Conservation (phyloP, 2,797 vertebrate species). For the Pteronotus mesoamericanus region DNA sequence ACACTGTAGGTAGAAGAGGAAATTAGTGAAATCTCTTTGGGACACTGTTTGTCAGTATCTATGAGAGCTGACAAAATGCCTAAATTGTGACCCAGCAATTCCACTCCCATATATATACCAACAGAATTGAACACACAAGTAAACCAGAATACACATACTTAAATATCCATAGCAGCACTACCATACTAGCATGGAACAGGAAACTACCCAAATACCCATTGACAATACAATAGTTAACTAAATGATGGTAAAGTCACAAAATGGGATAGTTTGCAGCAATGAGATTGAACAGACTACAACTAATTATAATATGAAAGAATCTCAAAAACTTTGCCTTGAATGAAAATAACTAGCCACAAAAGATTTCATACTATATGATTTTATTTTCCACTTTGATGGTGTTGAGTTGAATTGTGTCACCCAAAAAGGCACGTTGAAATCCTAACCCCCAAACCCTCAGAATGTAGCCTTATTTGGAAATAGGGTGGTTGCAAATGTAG, state of each 20-base stretch:
- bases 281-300: neutral
- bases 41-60: neutral
- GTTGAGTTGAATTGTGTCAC: neutral
- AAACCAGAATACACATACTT: neutral
- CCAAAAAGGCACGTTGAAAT: neutral
- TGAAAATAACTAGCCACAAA: neutral
- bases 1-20: neutral
- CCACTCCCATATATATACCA: neutral
- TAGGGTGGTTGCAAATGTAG: neutral
- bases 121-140: neutral
- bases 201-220: neutral
- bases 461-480: slow-evolving; percentile 12
- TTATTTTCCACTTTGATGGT: neutral
- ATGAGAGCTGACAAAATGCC: neutral
- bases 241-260: neutral
- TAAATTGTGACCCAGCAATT: neutral
- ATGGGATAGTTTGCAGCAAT: neutral
- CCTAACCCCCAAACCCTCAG: neutral
- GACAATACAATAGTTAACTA: neutral
- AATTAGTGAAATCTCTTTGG: neutral
- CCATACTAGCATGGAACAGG: neutral
- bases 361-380: neutral
- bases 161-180: neutral
- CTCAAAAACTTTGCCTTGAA: neutral
- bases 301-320: neutral